Evolutionary conservation across 2,113 vertebrate genomes (phyloP).

Genomic region (Ploceus nigricollis): DNA sequence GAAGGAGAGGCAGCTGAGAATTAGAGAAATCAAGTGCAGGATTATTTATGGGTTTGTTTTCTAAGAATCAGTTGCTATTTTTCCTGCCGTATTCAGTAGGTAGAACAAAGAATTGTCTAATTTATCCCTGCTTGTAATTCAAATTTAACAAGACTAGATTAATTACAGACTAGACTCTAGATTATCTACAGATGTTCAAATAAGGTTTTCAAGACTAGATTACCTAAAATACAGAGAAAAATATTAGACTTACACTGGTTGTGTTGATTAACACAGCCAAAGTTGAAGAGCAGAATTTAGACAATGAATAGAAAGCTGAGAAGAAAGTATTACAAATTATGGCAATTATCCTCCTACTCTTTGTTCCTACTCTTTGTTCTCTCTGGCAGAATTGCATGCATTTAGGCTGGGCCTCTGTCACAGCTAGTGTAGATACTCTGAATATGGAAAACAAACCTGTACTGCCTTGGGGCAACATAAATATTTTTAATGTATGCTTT

Average conservation of each 20-base stretch:
- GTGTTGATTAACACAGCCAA: neutral
- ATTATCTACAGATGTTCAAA: neutral
- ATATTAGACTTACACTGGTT: neutral
- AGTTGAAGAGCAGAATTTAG: neutral
- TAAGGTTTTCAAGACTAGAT: neutral
- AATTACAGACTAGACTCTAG: neutral
- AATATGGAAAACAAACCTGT: neutral
- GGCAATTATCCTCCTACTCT: neutral
- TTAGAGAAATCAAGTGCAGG: neutral
- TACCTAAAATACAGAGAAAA: neutral
- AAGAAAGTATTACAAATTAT: neutral
- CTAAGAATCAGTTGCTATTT: neutral
- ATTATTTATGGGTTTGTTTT: neutral
- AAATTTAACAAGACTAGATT: neutral
- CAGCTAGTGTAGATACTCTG: neutral
- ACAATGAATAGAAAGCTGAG: neutral
- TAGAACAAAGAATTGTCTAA: neutral
- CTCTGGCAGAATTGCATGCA: neutral
- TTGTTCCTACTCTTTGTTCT: neutral
- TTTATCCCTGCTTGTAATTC: neutral
- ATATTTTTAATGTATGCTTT: neutral
- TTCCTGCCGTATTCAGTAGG: fast-evolving
- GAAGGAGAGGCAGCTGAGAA: neutral
- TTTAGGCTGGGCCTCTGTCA: neutral
- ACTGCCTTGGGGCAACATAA: neutral